Base-by-base conservation (phyloP, 2,888 invertebrate species). In the Drosophila longiperda region DNA sequence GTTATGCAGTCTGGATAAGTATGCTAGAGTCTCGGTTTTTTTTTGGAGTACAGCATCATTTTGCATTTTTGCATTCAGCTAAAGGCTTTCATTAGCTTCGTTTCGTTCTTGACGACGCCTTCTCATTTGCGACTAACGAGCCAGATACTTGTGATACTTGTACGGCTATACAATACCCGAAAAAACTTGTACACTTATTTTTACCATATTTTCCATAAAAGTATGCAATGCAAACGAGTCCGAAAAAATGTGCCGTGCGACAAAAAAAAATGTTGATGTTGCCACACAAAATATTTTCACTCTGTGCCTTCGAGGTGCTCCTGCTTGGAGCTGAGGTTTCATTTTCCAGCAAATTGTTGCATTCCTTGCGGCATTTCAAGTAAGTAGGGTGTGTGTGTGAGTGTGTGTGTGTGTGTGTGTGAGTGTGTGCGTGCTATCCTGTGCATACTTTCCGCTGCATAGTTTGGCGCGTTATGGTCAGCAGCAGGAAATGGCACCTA, bases 291-390 rank as follows among this genome's bases (percentile, higher is more conserved):
- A 66, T 53, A 59, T 78, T 65, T 58, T 55, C 42, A 49, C 53
- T 64, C 40, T 38, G 53, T 54, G 67, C 12, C 42, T 65, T 34
- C 50, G 9, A 40, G 40, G 33, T 32, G 42, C 42, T 36, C 34
- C 38, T 59, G 45, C 66, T 61, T 61, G 67, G 59, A 62, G 76
- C 78, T 83, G 84, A 78, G 87, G 83, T 87, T 83, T 86, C 87
- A 62, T 64, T 76, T 81, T 83, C 63, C 67, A 67, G 78, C 76
- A 83, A 83, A 84, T 83, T 83, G 87, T 83, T 87, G 83, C 84
- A 87, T 84, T 75, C 84, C 84, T 86, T 72, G 54, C 55, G 65
- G 73, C 40, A 45, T 63, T 48, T 58, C 20, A 3, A 57, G 48
- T 48, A 66, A 57, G 45, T 29, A 1, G 34, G 26, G 15, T 36